These are phyloP conservation scores for Apodemia hepburni DNA, from an alignment of 2,888 invertebrate genomes.

Conservation along the genomic window DNA sequence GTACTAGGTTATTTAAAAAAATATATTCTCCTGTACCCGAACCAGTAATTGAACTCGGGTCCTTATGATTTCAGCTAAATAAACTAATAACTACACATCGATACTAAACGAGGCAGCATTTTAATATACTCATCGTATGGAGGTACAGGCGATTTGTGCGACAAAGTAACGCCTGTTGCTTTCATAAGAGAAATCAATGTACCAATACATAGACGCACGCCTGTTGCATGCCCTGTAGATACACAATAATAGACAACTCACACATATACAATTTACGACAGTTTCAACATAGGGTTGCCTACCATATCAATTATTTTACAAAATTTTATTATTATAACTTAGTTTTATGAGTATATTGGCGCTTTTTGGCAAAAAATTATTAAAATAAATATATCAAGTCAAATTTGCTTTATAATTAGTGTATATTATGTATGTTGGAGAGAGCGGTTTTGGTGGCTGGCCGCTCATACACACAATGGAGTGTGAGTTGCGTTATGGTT, in stretches of 20 bases:
- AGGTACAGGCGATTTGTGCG: slow-evolving; percentile 2
- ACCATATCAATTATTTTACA: too few relatives aligned
- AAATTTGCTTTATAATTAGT: too few relatives aligned
- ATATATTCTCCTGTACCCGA: too few relatives aligned
- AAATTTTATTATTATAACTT: too few relatives aligned
- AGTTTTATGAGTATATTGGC: too few relatives aligned
- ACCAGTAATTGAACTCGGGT: background rate
- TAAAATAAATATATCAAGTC: too few relatives aligned
- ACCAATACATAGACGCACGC: slow-evolving; percentile 30
- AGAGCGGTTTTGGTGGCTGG: too few relatives aligned
- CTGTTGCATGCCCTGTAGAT: slow-evolving; percentile 47
- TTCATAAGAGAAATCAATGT: slow-evolving; percentile 13
- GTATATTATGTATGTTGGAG: too few relatives aligned
- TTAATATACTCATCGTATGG: background rate
- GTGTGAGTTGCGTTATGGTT: too few relatives aligned
- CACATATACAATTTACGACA: slow-evolving; percentile 23
- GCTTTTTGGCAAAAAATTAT: too few relatives aligned
- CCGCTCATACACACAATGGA: too few relatives aligned
- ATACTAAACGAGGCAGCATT: background rate
- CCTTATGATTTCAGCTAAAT: background rate
- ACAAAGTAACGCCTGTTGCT: slow-evolving; percentile 28
- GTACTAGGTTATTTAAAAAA: too few relatives aligned
- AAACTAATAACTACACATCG: background rate
- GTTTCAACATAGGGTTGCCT: slow-evolving; percentile 23
- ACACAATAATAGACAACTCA: slow-evolving; percentile 18